Evolutionary conservation across 23 tunicate genomes (phyloP).

Genomic region (Halocynthia roretzi): DNA sequence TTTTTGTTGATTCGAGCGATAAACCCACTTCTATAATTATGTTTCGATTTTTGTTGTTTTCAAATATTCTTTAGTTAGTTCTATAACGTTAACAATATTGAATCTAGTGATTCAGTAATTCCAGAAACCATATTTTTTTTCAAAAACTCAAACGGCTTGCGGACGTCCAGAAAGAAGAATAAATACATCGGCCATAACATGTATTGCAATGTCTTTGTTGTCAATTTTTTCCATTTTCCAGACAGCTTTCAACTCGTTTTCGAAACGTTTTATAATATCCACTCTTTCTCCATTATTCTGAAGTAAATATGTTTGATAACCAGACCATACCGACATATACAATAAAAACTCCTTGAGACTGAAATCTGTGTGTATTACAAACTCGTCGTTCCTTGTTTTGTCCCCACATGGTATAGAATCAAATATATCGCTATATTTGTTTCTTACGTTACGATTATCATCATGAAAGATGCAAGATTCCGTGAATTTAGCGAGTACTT

Average conservation of each 20-base stretch:
- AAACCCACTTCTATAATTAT: too few relatives aligned
- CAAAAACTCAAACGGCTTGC: not conserved
- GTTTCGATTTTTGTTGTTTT: too few relatives aligned
- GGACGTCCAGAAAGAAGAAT: slow-evolving; percentile 7
- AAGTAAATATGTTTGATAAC: slow-evolving; percentile 8
- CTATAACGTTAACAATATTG: too few relatives aligned
- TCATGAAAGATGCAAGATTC: not conserved
- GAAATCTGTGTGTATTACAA: not conserved
- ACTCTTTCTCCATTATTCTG: not conserved
- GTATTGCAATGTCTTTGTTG: not conserved
- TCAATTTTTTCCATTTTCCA: not conserved
- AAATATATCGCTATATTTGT: slow-evolving; percentile 14
- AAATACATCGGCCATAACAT: slow-evolving; percentile 3
- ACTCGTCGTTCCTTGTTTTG: not conserved
- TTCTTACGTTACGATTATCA: not conserved
- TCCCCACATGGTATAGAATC: not conserved
- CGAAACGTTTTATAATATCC: not conserved
- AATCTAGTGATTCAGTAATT: too few relatives aligned
- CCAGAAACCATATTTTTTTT: too few relatives aligned
- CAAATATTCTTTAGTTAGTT: too few relatives aligned
- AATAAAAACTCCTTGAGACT: slow-evolving; percentile 4
- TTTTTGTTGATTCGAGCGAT: too few relatives aligned
- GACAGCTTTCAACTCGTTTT: slow-evolving; percentile 1
- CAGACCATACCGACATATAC: slow-evolving; percentile 30
- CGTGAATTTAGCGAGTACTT: not conserved